Evolutionary conservation across 2,113 vertebrate genomes (phyloP), one percentile per base, ranked within the genome.

Genomic region (Pogonocichla stellata): DNA sequence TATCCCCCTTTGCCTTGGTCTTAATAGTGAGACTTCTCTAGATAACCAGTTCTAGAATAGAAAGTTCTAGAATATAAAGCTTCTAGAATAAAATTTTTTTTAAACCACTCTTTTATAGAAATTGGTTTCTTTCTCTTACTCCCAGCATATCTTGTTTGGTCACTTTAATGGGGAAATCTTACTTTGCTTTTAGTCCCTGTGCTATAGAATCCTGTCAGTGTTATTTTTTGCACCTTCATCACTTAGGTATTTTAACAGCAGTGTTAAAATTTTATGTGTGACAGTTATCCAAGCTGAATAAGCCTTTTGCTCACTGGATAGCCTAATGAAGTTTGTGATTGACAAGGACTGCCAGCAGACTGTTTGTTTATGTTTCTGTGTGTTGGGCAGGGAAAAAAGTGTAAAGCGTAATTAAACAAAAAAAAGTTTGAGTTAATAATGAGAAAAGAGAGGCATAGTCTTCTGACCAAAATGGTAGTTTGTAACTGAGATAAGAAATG

Each of bases 1-100:
- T 38, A 5, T 28, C 38, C 9, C 6, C 9, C 13, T 60, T 60
- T 53, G 15, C 33, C 13, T 74, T 1, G 0, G 6, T 38, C 45
- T 60, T n/a, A 14, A 17, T 38, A 45, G 19, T 29, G n/a, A 80
- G 28, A n/a, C 28, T 53, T 53, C 19, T 45, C 36, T 57, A 36
- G 18, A 18, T 57, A 26, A 31, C 19, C 42, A 31, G 25, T 47
- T 73, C 38, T 28, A 73, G n/a, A 64, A 10, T 1, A 24, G 14
- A 16, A 23, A 23, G 25, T 47, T 47, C 47, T 47, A 47, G 22
- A 47, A 47, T 47, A 47, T 12, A 16, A 19, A 23, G 25, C 23
- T 47, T 47, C 47, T 47, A 23, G 47, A 47, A 47, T 47, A 47
- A 8, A 16, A 19, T 23, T 47, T 47, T 45, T 47, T 47, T 23